These are phyloP conservation scores for Oligia fasciuncula DNA, from an alignment of 2,888 invertebrate genomes.

Conservation along the genomic window DNA sequence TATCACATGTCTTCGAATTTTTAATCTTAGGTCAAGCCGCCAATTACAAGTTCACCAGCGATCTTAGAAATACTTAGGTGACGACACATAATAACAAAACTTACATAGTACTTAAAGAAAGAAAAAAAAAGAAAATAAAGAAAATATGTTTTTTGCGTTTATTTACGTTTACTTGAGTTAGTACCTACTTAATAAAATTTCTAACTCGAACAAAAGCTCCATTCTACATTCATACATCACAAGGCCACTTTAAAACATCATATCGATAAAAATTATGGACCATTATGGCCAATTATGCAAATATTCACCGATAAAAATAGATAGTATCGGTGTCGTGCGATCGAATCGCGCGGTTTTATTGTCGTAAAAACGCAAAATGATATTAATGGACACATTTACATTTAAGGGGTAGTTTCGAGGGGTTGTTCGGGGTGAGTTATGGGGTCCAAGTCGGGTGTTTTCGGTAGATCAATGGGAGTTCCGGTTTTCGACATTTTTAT, in stretches of 20 bases:
- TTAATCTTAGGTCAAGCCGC: too few species aligned
- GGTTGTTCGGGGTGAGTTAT: conserved; percentile 53
- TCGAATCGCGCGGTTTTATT: conserved; percentile 82
- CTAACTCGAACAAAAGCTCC: conserved; percentile 6
- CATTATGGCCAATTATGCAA: conserved; percentile 81
- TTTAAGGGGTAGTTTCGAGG: conserved; percentile 74
- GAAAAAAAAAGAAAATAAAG: too few species aligned
- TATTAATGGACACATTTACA: conserved; percentile 83
- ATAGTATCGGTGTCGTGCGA: conserved; percentile 79
- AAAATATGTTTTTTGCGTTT: too few species aligned
- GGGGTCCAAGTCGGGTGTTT: conserved; percentile 38
- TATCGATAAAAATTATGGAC: conserved; percentile 65
- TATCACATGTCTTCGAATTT: too few species aligned
- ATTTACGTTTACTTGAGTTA: neutral
- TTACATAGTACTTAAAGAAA: neutral
- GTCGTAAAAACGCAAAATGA: conserved; percentile 80
- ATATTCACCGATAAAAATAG: conserved; percentile 79
- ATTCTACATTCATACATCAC: conserved; percentile 30
- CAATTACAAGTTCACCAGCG: too few species aligned
- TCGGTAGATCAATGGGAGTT: conserved; percentile 46
- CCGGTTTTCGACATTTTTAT: conserved; percentile 44
- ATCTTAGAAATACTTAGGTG: too few species aligned
- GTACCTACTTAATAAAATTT: neutral
- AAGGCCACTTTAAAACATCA: conserved; percentile 40
- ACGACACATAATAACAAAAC: neutral